Evolutionary conservation across 2,113 vertebrate genomes (phyloP), one percentile per base, ranked within the genome.

Genomic region (Coptodon bakossiorum): DNA sequence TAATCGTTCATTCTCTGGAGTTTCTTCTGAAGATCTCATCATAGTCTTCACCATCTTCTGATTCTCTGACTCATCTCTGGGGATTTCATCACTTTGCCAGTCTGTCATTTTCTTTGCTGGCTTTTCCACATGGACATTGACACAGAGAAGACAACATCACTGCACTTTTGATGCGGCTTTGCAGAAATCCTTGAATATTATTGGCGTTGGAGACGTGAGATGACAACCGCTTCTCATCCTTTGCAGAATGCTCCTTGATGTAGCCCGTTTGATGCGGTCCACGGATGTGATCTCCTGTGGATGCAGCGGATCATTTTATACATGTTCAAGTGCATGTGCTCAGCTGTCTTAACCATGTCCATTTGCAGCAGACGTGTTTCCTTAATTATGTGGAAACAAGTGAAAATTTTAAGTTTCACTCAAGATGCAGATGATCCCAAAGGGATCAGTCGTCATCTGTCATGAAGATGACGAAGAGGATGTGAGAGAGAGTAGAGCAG

Each of bases 361-460:
- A 82, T 63, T 87, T 84, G 92, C 92, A 93, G 93, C 92, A 92
- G 89, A 82, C 6, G 11, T 17, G 43, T 91, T 93, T 91, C 81
- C 87, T 12, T 22, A 29, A 82, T 82, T 68, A 57, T 88, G 86
- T 80, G 85, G 88, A 90, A 89, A 90, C 85, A 52, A n/a, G 45
- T 81, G 82, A 66, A 66, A 79, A 22, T 57, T 89, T 90, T 82
- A 48, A 91, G 73, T 63, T 90, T 29, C 66, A 31, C 84, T 19
- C 76, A 92, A 94, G 90, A 83, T 86, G 88, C 85, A 90, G 85
- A 92, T 92, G 95, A 95, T 95, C 95, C 91, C 48, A 91, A 92
- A 91, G 81, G 80, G 94, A 95, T 96, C 94, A 95, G 79, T 94
- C 90, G 92, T 95, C 96, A 96, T 96, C 93, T 91, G 76, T 90